Base-by-base conservation (phyloP, 2,797 vertebrate genomes). In the Numenius phaeopus region DNA sequence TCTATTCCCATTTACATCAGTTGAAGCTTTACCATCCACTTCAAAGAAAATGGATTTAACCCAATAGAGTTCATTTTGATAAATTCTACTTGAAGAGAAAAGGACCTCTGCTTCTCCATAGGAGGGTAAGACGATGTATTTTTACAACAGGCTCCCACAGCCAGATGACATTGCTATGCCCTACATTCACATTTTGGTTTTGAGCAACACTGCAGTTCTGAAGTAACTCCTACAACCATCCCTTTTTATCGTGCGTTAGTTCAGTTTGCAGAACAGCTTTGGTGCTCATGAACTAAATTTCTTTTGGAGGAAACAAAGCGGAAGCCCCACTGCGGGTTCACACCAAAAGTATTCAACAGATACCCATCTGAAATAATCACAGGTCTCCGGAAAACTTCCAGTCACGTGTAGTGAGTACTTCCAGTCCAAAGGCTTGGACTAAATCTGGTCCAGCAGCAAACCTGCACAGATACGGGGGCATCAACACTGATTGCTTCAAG, bases 1-100 rank as follows among this genome's bases (percentile, higher is more conserved):
- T 97, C 91, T 90, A 69, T 70, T 84, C 83, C 81, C 80, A 90
- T 87, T 84, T 94, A 91, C 83, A 95, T 89, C 83, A 95, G 55
- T 16, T 23, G 57, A 93, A 96, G 66, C 86, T 82, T 84, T 83
- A 87, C 94, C 73, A 83, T 52, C 71, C 40, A 47, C 88, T 94
- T 92, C 62, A 95, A 95, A 94, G 90, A 91, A 91, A 94, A 87
- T 66, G 59, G 78, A 90, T 93, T 97, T 96, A 96, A 96, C 83
- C 81, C 90, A 49, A 59, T 44, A 29, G 2, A 64, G 65, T 83
- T 91, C 66, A 77, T 89, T 89, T 58, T 82, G 90, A 88, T 50
- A 82, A 79, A 92, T 73, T 81, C 73, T 81, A 11, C 80, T 75
- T 86, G 42, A 83, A 85, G 77, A 65, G 44, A 86, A 47, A 91